Conservation (phyloP, 2,113 vertebrate genomes). For the Crotophaga sulcirostris region DNA sequence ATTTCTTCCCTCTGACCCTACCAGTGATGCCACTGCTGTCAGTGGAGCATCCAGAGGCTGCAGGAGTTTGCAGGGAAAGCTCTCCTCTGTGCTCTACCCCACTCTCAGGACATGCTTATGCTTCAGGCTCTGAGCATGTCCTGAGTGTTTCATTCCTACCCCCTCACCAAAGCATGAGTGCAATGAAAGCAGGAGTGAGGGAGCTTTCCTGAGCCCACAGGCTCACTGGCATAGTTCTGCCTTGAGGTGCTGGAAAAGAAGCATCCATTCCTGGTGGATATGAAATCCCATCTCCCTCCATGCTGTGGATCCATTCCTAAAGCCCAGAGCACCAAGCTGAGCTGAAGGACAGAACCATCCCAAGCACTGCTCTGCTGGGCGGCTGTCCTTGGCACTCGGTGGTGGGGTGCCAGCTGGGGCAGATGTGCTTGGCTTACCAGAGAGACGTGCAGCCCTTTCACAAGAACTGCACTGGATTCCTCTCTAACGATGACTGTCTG, state of each 20-base stretch:
- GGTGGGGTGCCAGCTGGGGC: background rate
- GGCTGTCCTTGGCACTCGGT: too few species aligned
- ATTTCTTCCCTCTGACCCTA: constrained; percentile 74
- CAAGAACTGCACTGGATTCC: background rate
- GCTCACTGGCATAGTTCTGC: background rate
- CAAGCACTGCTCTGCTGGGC: background rate
- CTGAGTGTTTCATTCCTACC: constrained; percentile 74
- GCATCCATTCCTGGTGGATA: background rate
- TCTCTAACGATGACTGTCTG: background rate
- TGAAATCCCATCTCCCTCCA: background rate
- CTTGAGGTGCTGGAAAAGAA: background rate
- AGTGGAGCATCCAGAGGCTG: constrained; percentile 74
- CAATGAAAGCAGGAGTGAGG: background rate
- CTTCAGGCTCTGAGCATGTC: constrained; percentile 70
- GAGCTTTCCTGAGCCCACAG: background rate
- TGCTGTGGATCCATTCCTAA: background rate
- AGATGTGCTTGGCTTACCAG: background rate
- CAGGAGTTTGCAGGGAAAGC: constrained; percentile 38
- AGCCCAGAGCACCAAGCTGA: background rate
- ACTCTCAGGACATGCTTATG: constrained; percentile 75
- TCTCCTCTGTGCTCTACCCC: constrained; percentile 23
- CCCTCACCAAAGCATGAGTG: background rate
- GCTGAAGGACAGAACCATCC: background rate
- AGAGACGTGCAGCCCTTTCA: background rate
- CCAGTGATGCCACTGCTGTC: constrained; percentile 76